Base-by-base conservation (phyloP, 2,888 invertebrate species). In the Stratiomys singularior region DNA sequence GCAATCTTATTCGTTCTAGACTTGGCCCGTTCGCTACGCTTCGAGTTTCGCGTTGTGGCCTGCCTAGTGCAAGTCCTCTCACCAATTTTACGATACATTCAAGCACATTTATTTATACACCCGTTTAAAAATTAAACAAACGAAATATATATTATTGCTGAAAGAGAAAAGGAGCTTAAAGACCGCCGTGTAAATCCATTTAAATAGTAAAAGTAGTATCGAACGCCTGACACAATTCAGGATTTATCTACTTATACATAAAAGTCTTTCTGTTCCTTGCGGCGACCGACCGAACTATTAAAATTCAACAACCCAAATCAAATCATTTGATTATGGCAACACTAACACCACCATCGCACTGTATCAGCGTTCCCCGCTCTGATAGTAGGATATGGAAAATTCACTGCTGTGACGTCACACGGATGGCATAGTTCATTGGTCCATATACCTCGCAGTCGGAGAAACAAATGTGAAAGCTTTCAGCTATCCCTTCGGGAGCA, bases 31-130 rank as follows among this genome's bases (percentile, higher is more conserved):
- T 77, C 76, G 76, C 76, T 78, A 47, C 37, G 37, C 77, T 78
- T 64, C 74, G 77, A 76, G 63, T 76, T 77, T 72, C 79, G 74
- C 80, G 77, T 76, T 46, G 25, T 77, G 69, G 76, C 76, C 76
- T 76, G 77, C 76, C 77, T 67, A 76, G 44, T 77, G 79, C 78
- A 80, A 79, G 66, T 80, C 78, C 76, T 78, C 46, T 64, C 76
- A 58, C 72, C 76, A 58, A 21, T 79, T 78, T 77, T 77, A 77
- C 78, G 77, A 79, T 72, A 76, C 80, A 80, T 80, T 77, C 78
- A 80, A 78, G 67, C 78, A 78, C 78, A 78, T 79, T 79, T 80
- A 78, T 37, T 77, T n/a, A 66, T 44, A 66, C 44, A 56, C 37
- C 72, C 67, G 58, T 67, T 56, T 21, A 76, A 27, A 46, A 60